Evolutionary conservation across 1,140 invertebrate species (phyloP).

Genomic region (Aphelenchoides fujianensis): DNA sequence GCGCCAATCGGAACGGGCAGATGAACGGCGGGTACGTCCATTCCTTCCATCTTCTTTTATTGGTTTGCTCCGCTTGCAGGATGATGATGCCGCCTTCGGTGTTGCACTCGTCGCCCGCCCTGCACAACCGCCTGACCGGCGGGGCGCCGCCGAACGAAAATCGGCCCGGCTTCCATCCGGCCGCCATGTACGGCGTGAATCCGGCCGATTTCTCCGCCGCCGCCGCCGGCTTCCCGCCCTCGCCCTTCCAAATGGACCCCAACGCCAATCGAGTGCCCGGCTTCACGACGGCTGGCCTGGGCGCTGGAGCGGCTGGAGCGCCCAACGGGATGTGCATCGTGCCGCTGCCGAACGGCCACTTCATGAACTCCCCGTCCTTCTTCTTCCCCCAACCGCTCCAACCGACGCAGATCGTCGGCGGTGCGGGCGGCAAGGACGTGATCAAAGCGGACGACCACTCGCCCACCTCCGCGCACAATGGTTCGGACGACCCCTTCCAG

Average conservation of each 20-base stretch:
- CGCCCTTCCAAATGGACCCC: background rate
- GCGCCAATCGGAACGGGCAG: background rate
- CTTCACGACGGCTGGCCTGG: background rate
- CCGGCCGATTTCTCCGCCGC: background rate
- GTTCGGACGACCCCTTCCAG: background rate
- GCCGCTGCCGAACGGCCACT: background rate
- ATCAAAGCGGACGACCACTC: background rate
- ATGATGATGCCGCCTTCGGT: background rate
- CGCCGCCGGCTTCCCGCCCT: background rate
- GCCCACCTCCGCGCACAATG: background rate
- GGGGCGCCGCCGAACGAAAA: background rate
- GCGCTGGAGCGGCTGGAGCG: background rate
- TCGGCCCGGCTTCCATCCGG: background rate
- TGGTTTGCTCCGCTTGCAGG: background rate
- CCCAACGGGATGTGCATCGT: constrained; percentile 4
- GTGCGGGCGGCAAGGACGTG: background rate
- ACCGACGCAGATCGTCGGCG: background rate
- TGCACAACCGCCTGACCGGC: background rate
- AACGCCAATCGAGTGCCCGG: background rate
- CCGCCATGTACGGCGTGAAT: background rate
- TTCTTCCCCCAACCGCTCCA: constrained; percentile 7
- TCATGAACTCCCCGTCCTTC: background rate
- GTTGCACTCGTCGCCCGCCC: background rate
- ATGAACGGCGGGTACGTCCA: background rate
- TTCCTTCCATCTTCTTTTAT: background rate